phyloP scores from a whole-genome alignment of 2,888 invertebrate species.

The Heliothis peltigera region DNA sequence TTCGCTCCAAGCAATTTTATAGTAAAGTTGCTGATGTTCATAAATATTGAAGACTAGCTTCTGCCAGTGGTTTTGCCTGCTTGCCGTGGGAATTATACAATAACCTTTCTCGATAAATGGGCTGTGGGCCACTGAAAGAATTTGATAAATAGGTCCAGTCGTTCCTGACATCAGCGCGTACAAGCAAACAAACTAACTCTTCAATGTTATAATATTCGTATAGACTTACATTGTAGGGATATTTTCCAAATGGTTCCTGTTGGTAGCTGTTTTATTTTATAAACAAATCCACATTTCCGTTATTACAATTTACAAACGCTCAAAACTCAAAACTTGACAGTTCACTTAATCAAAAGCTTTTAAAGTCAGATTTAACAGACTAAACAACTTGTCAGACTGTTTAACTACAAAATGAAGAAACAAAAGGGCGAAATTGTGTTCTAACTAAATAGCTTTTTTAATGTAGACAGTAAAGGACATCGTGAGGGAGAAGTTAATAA shows the following conservation, averaged over 20 bases:
- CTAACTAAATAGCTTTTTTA: slow-evolving; percentile 53
- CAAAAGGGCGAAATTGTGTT: slow-evolving; percentile 31
- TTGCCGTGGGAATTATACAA: too few relatives aligned
- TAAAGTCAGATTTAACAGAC: slow-evolving; percentile 37
- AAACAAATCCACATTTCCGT: slow-evolving; percentile 4
- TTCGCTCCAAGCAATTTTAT: slow-evolving; percentile 18
- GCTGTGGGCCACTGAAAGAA: too few relatives aligned
- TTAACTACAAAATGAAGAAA: slow-evolving; percentile 38
- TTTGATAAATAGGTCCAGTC: too few relatives aligned
- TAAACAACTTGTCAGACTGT: slow-evolving; percentile 32
- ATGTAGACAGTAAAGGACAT: slow-evolving; percentile 49
- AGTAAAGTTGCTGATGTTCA: slow-evolving; percentile 14
- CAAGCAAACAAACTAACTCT: too few relatives aligned
- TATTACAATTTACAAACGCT: slow-evolving; percentile 11
- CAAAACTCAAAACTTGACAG: slow-evolving; percentile 23
- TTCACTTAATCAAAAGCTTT: slow-evolving; percentile 33
- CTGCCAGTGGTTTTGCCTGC: too few relatives aligned
- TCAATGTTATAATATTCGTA: too few relatives aligned
- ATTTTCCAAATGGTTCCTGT: too few relatives aligned
- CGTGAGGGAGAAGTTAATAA: slow-evolving; percentile 50
- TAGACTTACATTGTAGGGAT: too few relatives aligned
- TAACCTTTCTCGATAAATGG: too few relatives aligned
- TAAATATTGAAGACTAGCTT: slow-evolving; percentile 4
- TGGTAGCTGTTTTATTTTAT: not conserved
- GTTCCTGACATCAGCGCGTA: too few relatives aligned